Evolutionary conservation across 2,888 invertebrate genomes (phyloP), one percentile per base, ranked within the genome.

Genomic region (Chironomus tentans): DNA sequence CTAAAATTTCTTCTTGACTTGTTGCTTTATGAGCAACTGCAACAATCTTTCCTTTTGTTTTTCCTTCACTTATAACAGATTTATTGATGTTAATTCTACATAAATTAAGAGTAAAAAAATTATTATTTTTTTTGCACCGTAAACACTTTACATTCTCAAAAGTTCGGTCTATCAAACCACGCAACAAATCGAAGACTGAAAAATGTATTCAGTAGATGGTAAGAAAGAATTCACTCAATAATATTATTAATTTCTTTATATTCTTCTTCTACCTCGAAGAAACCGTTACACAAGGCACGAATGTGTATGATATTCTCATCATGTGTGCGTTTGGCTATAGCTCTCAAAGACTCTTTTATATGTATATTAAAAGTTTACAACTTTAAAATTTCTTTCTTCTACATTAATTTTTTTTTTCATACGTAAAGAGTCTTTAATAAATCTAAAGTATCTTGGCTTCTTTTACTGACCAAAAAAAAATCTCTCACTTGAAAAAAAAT

Each of bases 131-230:
- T 38, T 38, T 38, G 38, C 38, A 38, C 21, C 21, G 18, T 22
- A n/a, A 24, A 50, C 47, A 13, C 38, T 68, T 71, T 28, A 72
- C 61, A 72, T 72, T 38, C 50, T 62, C 72, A 24, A 12, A 22
- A 47, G 4, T 28, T 13, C 61, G 72, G 22, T 72, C 72, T 62
- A 72, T 62, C 72, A 72, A 62, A 38, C 62, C 62, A 62, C 61
- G 62, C 72, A 62, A 61, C 72, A 72, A 72, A 72, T 72, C 72
- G 72, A 72, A 72, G 61, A 72, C 72, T 72, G 72, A 72, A 72
- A 62, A 62, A 62, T 6, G 15, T 61, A 38, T 62, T 46, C 28
- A 72, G 61, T 46, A 38, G 28, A 62, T 72, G 38, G 72, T 21
- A 72, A 46, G 24, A 50, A 72, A 62, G 50, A 70, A 72, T 46